Conservation (phyloP, 2,888 invertebrate species). For the Punctoribates punctum region DNA sequence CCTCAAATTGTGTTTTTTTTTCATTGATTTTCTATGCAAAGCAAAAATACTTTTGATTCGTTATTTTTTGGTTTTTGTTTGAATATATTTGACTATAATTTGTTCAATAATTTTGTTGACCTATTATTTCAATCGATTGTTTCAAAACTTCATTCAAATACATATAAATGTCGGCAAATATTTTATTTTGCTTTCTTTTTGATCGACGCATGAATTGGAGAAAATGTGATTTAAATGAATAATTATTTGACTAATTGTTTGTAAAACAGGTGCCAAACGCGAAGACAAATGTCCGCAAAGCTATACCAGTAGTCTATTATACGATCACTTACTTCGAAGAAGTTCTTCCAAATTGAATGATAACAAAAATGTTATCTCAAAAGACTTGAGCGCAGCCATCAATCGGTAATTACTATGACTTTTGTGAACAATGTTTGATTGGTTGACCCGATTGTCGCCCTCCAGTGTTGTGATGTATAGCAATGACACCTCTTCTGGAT, state of each 20-base stretch:
- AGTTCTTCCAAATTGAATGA: constrained; percentile 32
- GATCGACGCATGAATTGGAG: background rate
- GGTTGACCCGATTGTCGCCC: background rate
- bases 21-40: too few species aligned
- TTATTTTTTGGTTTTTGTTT: background rate
- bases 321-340: constrained; percentile 23
- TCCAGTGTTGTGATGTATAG: constrained; percentile 10
- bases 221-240: background rate
- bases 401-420: constrained; percentile 3
- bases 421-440: background rate
- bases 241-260: too few species aligned
- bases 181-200: background rate
- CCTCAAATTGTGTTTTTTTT: too few species aligned
- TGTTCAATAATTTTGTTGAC: constrained; percentile 5
- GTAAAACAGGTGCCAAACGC: constrained; percentile 22
- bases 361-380: constrained; percentile 23
- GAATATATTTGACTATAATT: background rate
- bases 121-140: constrained; percentile 16
- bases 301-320: constrained; percentile 31
- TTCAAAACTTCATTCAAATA: background rate
- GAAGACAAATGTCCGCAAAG: constrained; percentile 12
- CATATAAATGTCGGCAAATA: background rate
- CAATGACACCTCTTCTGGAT: background rate
- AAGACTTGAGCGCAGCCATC: constrained; percentile 11
- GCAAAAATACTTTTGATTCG: background rate